These are phyloP conservation scores for Cyclophora albipunctata DNA, from an alignment of 2,888 invertebrate genomes.

Conservation along the genomic window DNA sequence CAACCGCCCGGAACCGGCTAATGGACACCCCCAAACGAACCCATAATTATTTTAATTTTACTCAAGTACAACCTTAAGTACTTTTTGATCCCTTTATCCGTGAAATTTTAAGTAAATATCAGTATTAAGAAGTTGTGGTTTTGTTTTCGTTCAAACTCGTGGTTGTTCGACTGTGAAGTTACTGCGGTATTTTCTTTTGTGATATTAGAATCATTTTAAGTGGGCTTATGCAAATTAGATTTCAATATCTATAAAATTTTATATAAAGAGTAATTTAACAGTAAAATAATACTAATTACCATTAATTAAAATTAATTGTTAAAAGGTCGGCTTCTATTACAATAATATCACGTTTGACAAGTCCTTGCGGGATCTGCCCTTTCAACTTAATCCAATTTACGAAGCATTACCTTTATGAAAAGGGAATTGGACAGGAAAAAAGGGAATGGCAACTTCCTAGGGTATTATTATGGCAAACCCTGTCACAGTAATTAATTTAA, in stretches of 20 bases:
- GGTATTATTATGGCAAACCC: conserved; percentile 9
- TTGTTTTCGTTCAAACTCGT: conserved; percentile 16
- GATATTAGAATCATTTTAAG: no score
- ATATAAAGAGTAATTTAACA: no score
- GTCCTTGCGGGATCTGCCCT: conserved; percentile 29
- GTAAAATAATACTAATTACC: no score
- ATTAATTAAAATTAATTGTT: neutral
- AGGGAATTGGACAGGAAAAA: conserved; percentile 29
- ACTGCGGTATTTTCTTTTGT: conserved; percentile 8
- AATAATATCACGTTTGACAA: conserved; percentile 18
- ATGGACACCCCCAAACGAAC: conserved; percentile 52
- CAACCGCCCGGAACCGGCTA: conserved; percentile 43
- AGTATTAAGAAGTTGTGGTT: conserved; percentile 31
- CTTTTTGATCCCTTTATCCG: conserved; percentile 45
- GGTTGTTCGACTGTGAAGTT: conserved; percentile 19
- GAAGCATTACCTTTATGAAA: conserved; percentile 33
- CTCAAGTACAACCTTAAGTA: conserved; percentile 45
- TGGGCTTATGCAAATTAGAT: no score
- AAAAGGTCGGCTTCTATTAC: neutral
- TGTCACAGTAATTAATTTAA: conserved; percentile 13
- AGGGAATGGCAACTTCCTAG: conserved; percentile 21
- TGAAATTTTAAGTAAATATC: conserved; percentile 33
- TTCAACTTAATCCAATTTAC: conserved; percentile 34
- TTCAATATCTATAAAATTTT: no score
- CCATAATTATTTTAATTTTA: conserved; percentile 60